Evolutionary conservation across 1,140 invertebrate genomes (phyloP).

Genomic region (Trichonephila clavata): DNA sequence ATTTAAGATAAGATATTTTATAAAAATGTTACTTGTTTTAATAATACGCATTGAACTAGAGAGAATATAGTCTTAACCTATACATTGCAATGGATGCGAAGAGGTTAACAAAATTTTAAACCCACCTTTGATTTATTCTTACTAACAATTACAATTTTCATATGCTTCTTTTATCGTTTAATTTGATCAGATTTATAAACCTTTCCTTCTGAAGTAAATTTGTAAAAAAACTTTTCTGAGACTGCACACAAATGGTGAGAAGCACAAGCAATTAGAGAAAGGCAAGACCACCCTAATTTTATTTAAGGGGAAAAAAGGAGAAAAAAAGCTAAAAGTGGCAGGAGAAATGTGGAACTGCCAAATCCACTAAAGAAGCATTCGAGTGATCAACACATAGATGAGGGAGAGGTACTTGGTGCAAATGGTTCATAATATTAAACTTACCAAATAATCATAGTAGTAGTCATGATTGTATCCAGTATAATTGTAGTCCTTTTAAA

Average conservation of each 20-base stretch:
- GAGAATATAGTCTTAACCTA: no score
- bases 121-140: no score
- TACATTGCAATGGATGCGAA: no score
- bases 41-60: no score
- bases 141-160: no score
- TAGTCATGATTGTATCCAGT: conserved; percentile 73
- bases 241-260: conserved; percentile 9
- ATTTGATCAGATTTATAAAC: no score
- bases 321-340: conserved; percentile 35
- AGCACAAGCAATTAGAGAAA: conserved; percentile 32
- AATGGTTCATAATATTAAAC: conserved; percentile 56
- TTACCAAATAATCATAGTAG: conserved; percentile 73
- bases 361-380: conserved; percentile 23
- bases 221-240: neutral
- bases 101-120: no score
- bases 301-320: no score
- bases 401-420: conserved; percentile 50
- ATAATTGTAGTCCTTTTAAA: conserved; percentile 73
- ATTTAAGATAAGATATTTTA: no score
- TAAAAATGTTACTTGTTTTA: no score
- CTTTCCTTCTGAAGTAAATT: no score
- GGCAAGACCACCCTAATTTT: conserved; percentile 23
- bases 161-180: no score
- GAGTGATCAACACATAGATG: conserved; percentile 42
- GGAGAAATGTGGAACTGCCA: conserved; percentile 34